Evolutionary conservation across 2,113 vertebrate genomes (phyloP), one percentile per base, ranked within the genome.

Genomic region (Salvelinus fontinalis): DNA sequence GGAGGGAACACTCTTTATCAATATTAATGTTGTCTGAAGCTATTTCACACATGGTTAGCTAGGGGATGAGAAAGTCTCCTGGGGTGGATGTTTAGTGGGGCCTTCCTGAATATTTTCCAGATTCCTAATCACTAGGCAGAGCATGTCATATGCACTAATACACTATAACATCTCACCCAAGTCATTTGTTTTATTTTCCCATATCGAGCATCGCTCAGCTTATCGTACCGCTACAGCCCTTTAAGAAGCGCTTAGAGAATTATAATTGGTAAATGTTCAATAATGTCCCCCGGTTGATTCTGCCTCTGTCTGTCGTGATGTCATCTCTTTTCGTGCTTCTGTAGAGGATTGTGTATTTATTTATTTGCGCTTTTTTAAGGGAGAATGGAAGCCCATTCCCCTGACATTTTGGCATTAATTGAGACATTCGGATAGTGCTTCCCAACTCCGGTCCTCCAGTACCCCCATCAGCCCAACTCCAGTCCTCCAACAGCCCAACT

Each of bases 11-110:
- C 86, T 86, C 85, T 85, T 93, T 92, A 94, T 94, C 90, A 93
- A 91, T 92, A 94, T 94, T 94, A 94, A 94, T 94, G 90, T 90
- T 90, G 91, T 90, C 89, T 88, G 90, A 92, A 93, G 92, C 92
- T 92, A 94, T 94, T 94, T 93, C 92, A 94, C 93, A 94, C 91
- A 92, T 94, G 92, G 93, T 90, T 94, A 93, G 89, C 83, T 86
- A 67, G 80, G 77, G 88, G 89, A 91, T 90, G 88, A 92, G 91
- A 91, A 89, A 80, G 88, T 94, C 93, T 93, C 91, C 86, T 83
- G 85, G 86, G 88, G 85, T 90, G 89, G 91, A 92, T 89, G 91
- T 93, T 92, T 90, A 89, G 89, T 81, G 60, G 62, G 67, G 75
- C 80, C 86, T 88, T 90, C 89, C 88, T 87, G 93, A 93, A 93